Evolutionary conservation across 2,888 invertebrate species (phyloP), one percentile per base, ranked within the genome.

Genomic region (Dermolepida albohirtum): DNA sequence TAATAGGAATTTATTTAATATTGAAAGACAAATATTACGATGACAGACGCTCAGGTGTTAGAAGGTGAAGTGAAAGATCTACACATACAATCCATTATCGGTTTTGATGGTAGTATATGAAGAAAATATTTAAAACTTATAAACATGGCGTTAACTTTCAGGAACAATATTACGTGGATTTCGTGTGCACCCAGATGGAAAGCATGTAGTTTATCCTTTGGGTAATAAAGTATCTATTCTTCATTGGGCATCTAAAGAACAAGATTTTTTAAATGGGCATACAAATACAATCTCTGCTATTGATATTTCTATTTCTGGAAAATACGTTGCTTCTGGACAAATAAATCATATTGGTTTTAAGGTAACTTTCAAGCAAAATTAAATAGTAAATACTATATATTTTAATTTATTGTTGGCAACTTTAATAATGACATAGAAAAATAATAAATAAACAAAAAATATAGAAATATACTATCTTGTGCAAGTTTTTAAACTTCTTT

Each of bases 271-370:
- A 27, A 87, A 88, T 17, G 95, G 94, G 0, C 95, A 95, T 76
- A 89, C 91, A 0, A 93, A 94, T 80, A 88, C 89, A 29, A 90
- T 95, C 54, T 91, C 93, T 0, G 88, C 93, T 1, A 85, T 95
- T 17, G 91, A 92, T 54, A 81, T 95, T 10, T 96, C 97, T 8
- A 85, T 86, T 0, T 84, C 82, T 74, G 94, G 97, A 22, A 90
- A 89, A 17, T 93, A 88, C 76, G 85, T 97, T 43, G 97, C 94
- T 5, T 95, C 96, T 0, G 97, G 97, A 0, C 96, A 97, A 83
- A 89, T 92, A 43, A 96, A 94, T 78, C 93, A 95, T 78, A 93
- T 95, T 82, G 97, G 97, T 4, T 96, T 96, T 81, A 94, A 93
- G 81, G 91, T 90, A 78, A 70, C 70, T 65, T 62, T 44, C 4